Percentiles rank a stretch among this genome's conserved stretches.
phyloP scores from a whole-genome alignment of 2,797 vertebrate species.

The Enteromius thamalakanensis region DNA sequence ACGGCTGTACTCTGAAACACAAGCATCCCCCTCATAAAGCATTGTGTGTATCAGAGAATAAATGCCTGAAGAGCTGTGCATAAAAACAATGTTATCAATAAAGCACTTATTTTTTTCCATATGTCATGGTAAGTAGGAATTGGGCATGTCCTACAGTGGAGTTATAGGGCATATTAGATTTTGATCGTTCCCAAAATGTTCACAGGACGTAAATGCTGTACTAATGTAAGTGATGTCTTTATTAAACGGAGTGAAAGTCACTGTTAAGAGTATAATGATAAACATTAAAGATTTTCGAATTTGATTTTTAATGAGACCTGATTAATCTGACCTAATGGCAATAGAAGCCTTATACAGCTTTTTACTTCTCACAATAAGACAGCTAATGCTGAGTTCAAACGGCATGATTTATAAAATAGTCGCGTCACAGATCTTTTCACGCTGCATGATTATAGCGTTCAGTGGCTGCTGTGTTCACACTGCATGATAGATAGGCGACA shows the following conservation, averaged over 20 bases:
- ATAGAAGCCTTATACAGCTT: neutral
- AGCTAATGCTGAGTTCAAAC: neutral
- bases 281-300: neutral
- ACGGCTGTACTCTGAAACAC: constrained; percentile 88
- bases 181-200: neutral
- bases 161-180: neutral
- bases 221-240: neutral
- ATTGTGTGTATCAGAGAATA: neutral
- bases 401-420: no score
- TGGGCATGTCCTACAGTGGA: neutral
- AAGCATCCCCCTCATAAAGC: neutral
- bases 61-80: neutral
- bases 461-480: no score
- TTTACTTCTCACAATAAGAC: neutral
- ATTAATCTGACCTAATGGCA: neutral
- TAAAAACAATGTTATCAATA: neutral
- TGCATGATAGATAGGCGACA: no score
- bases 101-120: no score
- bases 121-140: neutral
- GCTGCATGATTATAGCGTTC: no score
- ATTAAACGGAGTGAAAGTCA: neutral
- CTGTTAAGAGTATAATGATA: constrained; percentile 3
- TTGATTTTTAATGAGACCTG: neutral
- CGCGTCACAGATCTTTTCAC: no score
- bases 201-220: neutral